Evolutionary conservation across 2,797 vertebrate species (phyloP).

Genomic region (Rhinella marina): DNA sequence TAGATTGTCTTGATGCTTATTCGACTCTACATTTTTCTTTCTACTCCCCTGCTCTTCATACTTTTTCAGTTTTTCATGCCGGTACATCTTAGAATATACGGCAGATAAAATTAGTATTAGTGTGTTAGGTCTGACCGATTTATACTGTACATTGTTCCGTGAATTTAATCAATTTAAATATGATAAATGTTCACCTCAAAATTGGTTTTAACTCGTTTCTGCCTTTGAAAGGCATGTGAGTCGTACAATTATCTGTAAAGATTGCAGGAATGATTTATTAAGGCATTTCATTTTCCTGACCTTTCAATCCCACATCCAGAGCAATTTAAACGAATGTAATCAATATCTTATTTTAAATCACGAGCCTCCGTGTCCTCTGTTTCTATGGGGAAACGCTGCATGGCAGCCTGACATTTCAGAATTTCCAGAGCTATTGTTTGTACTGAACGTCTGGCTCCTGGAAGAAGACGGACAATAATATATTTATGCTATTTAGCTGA

Average conservation of each 20-base stretch:
- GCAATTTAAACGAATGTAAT: constrained; percentile 48
- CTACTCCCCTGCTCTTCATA: not conserved
- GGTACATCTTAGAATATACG: not conserved
- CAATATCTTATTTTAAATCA: constrained; percentile 51
- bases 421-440: constrained; percentile 41
- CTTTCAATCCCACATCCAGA: constrained; percentile 48
- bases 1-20: not conserved
- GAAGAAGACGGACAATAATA: not conserved
- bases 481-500: not conserved
- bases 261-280: constrained; percentile 50
- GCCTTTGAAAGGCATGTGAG: constrained; percentile 4
- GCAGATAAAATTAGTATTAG: constrained; percentile 1
- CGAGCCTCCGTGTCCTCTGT: constrained; percentile 31
- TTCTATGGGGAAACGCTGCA: constrained; percentile 36
- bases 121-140: not conserved
- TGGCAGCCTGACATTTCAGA: constrained; percentile 43
- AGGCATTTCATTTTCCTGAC: constrained; percentile 49
- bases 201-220: constrained; percentile 34
- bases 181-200: constrained; percentile 27
- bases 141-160: not conserved
- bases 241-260: constrained; percentile 36
- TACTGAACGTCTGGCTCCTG: not conserved
- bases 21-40: not conserved
- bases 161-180: constrained; percentile 23
- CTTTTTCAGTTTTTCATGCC: not conserved